Evolutionary conservation across 23 tunicate species (phyloP).

Genomic region (Trididemnum clinides): DNA sequence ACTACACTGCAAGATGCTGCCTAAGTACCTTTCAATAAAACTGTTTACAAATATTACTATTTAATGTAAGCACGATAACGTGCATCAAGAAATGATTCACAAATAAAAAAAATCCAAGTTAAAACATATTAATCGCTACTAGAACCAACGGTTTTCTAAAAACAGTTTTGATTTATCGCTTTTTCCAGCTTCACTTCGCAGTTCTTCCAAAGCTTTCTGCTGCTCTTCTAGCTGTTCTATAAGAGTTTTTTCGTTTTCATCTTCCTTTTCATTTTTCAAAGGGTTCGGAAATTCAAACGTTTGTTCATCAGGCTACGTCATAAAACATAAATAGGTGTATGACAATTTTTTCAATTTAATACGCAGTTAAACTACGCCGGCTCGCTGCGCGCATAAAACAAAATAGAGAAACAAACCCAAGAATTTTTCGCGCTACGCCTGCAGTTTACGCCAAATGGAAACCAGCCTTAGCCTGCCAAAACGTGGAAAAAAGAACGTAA

Average conservation of each 20-base stretch:
- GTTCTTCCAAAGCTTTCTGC: neutral
- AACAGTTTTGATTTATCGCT: slow-evolving; percentile 13
- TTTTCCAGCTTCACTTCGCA: neutral
- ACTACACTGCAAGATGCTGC: too few species aligned
- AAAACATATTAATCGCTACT: neutral
- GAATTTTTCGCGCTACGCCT: too few species aligned
- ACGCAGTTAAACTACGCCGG: too few species aligned
- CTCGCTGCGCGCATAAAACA: too few species aligned
- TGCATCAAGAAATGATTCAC: neutral
- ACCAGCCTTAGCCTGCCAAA: too few species aligned
- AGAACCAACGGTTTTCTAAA: slow-evolving; percentile 32
- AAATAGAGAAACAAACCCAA: too few species aligned
- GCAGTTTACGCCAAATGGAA: too few species aligned
- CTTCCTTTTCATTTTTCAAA: slow-evolving; percentile 42
- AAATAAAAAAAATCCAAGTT: neutral
- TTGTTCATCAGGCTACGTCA: slow-evolving; percentile 53
- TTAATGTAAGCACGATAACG: too few species aligned
- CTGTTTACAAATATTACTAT: too few species aligned
- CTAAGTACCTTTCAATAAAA: too few species aligned
- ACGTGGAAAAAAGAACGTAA: too few species aligned
- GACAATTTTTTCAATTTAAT: too few species aligned
- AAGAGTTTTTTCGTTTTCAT: slow-evolving; percentile 1
- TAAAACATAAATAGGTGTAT: neutral
- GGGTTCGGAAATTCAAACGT: slow-evolving; percentile 65
- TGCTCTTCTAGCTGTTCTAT: slow-evolving; percentile 32